Percentiles rank a stretch among this genome's conserved stretches.
phyloP scores from a whole-genome alignment of 2,888 invertebrate species.

The Acrobasis suavella region DNA sequence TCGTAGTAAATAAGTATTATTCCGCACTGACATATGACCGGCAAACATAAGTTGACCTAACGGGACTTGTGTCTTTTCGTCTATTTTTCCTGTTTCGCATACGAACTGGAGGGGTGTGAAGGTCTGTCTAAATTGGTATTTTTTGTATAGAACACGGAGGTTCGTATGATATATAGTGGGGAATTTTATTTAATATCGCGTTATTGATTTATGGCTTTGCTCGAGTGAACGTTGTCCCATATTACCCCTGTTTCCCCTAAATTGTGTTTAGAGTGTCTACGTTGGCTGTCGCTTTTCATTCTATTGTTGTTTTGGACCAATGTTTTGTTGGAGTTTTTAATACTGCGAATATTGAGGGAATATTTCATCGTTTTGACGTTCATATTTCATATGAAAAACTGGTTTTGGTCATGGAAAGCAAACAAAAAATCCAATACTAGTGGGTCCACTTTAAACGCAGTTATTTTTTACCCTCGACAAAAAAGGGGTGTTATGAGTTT shows the following conservation, averaged over 20 bases:
- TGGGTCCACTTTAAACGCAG: too few species aligned
- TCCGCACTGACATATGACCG: slow-evolving; percentile 55
- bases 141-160: slow-evolving; percentile 55
- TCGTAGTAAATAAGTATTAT: slow-evolving; percentile 68
- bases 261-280: slow-evolving; percentile 52
- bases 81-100: background rate
- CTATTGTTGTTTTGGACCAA: slow-evolving; percentile 17
- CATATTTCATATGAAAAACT: background rate
- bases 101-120: slow-evolving; percentile 32
- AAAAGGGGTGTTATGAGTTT: too few species aligned
- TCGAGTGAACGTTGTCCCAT: slow-evolving; percentile 45
- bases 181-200: slow-evolving; percentile 76
- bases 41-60: slow-evolving; percentile 44
- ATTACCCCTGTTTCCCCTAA: slow-evolving; percentile 51
- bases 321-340: slow-evolving; percentile 11
- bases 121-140: slow-evolving; percentile 50
- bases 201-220: slow-evolving; percentile 72
- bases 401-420: too few species aligned
- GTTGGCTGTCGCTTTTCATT: slow-evolving; percentile 12
- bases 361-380: background rate
- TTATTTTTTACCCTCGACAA: too few species aligned
- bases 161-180: slow-evolving; percentile 64
- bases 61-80: background rate
- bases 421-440: too few species aligned
- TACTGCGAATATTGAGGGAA: background rate